Conservation (phyloP, 2,113 vertebrate genomes). For the Pagrus major region DNA sequence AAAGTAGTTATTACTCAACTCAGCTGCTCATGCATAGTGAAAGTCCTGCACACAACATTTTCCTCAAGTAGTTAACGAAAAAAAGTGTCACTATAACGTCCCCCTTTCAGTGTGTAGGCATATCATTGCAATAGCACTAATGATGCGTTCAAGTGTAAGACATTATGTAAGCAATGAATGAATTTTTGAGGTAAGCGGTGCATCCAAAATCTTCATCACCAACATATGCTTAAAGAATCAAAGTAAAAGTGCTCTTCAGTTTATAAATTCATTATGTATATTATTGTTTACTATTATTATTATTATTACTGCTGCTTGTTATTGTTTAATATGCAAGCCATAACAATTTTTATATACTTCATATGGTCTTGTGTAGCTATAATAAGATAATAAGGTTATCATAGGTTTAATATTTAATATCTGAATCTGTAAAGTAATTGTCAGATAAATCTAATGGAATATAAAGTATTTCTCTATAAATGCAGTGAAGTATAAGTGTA, state of each 20-base stretch:
- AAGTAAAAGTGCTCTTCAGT: background rate
- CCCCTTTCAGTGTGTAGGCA: background rate
- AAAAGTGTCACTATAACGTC: background rate
- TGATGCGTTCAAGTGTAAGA: background rate
- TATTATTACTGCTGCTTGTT: background rate
- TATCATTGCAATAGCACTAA: too few relatives aligned
- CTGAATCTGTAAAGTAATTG: background rate
- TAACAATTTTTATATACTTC: background rate
- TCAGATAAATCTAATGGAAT: background rate
- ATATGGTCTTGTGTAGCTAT: background rate
- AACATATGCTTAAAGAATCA: background rate
- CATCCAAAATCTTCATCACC: background rate
- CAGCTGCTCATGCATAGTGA: background rate
- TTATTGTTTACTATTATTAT: background rate
- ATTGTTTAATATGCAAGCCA: background rate
- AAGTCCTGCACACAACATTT: background rate
- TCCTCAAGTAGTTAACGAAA: background rate
- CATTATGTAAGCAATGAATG: too few relatives aligned
- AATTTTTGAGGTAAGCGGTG: too few relatives aligned
- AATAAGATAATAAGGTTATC: background rate
- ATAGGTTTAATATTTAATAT: background rate
- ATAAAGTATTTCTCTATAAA: background rate
- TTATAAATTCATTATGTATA: background rate
- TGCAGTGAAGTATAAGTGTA: background rate
- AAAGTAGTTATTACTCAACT: too few relatives aligned